A percentile compares a stretch with the other conserved stretches of the same genome.
Evolutionary conservation across 2,113 vertebrate species (phyloP).

Genomic region (Zingel zingel): DNA sequence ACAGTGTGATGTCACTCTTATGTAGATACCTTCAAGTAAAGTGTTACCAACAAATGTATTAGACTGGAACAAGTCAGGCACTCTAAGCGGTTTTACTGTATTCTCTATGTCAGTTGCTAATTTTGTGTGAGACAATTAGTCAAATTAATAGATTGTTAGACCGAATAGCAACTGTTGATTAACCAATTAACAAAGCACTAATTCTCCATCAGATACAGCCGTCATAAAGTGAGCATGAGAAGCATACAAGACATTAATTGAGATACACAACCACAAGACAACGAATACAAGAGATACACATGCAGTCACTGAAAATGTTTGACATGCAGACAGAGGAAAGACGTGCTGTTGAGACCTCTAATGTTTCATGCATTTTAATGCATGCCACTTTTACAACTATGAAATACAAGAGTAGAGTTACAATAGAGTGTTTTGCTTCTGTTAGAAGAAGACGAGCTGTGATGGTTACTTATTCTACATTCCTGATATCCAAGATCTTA

Average conservation of each 20-base stretch:
- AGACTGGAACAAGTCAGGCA: neutral
- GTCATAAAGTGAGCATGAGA: slow-evolving; percentile 2
- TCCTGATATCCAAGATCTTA: neutral
- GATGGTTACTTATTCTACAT: neutral
- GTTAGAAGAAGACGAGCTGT: neutral
- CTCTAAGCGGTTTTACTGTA: neutral
- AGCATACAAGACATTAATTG: neutral
- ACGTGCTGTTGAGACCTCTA: neutral
- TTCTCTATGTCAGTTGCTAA: neutral
- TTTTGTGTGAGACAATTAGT: slow-evolving; percentile 4
- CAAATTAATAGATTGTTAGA: slow-evolving; percentile 18
- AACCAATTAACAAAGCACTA: slow-evolving; percentile 15
- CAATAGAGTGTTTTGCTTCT: neutral
- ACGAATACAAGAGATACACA: neutral
- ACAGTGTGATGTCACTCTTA: too few relatives aligned
- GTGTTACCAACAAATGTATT: neutral
- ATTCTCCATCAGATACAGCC: slow-evolving; percentile 14
- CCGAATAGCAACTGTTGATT: slow-evolving; percentile 7
- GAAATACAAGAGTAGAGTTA: too few relatives aligned
- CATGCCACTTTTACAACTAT: neutral
- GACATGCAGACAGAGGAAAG: neutral
- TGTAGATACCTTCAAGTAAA: too few relatives aligned
- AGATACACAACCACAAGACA: slow-evolving; percentile 1
- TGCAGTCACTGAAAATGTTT: neutral
- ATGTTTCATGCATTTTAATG: neutral